phyloP scores from a whole-genome alignment of 1,140 invertebrate genomes.

The Dufourea novaeangliae region DNA sequence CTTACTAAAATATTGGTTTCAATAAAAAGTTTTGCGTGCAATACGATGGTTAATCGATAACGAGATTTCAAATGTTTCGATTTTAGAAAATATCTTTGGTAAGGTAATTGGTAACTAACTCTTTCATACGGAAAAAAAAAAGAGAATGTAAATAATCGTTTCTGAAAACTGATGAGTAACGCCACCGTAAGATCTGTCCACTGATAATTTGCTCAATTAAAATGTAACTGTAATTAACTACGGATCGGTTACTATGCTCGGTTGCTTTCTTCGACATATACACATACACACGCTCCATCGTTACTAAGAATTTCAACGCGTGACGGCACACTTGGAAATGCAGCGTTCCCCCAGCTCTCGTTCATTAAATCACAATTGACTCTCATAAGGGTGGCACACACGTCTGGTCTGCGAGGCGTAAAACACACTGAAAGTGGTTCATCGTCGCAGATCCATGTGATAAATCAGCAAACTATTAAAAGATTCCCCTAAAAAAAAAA shows the following conservation, averaged over 20 bases:
- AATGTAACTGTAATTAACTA: neutral
- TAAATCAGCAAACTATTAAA: neutral
- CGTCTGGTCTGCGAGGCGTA: constrained; percentile 32
- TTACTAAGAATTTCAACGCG: constrained; percentile 18
- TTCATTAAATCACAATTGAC: constrained; percentile 67
- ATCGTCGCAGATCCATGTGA: constrained; percentile 28
- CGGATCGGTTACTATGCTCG: neutral
- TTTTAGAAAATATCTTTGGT: neutral
- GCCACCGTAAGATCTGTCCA: neutral
- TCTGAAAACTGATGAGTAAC: constrained; percentile 3
- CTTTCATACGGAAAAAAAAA: constrained; percentile 9
- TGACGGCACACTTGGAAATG: constrained; percentile 54
- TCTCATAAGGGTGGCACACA: constrained; percentile 55
- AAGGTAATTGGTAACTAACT: too few relatives aligned
- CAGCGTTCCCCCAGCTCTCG: constrained; percentile 58
- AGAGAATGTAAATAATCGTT: neutral
- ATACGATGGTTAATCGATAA: too few relatives aligned
- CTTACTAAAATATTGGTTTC: constrained; percentile 80
- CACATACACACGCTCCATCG: neutral
- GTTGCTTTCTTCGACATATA: neutral
- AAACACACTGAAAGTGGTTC: constrained; percentile 43
- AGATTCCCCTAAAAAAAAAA: constrained; percentile 7
- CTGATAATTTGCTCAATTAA: neutral
- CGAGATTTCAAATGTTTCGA: too few relatives aligned
- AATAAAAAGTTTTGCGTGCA: too few relatives aligned